A percentile compares a stretch with the other conserved stretches of the same genome.
Conservation (phyloP, 1,140 invertebrate genomes). For the Drosophila kanapiae region DNA sequence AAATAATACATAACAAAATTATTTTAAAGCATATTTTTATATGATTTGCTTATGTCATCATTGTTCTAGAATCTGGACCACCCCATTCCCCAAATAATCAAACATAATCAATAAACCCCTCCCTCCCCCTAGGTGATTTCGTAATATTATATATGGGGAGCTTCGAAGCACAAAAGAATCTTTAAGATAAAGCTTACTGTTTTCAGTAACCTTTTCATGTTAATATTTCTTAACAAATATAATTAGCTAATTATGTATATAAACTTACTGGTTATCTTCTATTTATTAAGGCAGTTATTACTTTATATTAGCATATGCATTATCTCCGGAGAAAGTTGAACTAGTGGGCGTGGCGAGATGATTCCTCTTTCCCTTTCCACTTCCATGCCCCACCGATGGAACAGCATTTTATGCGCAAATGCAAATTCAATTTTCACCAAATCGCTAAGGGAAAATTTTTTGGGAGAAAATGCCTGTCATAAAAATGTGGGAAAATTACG, state of each 20-base stretch:
- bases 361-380: not conserved
- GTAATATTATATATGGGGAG: not conserved
- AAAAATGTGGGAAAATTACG: constrained; percentile 42
- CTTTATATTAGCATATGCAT: not conserved
- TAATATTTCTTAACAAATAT: not conserved
- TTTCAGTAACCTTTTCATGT: not conserved
- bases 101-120: too few relatives aligned
- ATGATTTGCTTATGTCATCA: too few relatives aligned
- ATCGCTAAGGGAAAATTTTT: constrained; percentile 48
- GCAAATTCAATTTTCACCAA: constrained; percentile 78
- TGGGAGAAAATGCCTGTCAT: constrained; percentile 41
- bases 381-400: constrained; percentile 39
- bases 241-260: not conserved
- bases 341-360: constrained; percentile 40
- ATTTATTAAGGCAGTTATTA: too few relatives aligned
- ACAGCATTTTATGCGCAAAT: constrained; percentile 78
- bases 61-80: too few relatives aligned
- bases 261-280: not conserved
- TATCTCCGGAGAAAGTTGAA: constrained; percentile 26
- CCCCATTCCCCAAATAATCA: too few relatives aligned
- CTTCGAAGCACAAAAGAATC: not conserved
- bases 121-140: too few relatives aligned
- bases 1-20: too few relatives aligned
- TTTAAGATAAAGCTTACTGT: not conserved
- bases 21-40: too few relatives aligned